Evolutionary conservation across 2,113 vertebrate species (phyloP).

Genomic region (Gymnorhina tibicen): DNA sequence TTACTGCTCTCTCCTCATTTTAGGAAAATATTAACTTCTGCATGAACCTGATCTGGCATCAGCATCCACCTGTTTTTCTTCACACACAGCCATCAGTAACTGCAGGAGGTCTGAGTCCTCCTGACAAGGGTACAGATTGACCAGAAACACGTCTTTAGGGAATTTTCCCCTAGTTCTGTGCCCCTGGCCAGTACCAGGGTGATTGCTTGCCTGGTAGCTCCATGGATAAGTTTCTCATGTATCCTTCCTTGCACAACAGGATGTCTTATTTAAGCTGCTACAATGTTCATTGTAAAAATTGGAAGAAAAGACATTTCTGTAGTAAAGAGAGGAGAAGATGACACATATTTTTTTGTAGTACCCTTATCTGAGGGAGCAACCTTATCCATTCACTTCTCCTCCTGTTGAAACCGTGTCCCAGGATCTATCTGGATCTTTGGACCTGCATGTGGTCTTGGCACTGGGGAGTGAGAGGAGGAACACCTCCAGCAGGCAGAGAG

Average conservation of each 20-base stretch:
- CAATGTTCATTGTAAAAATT: not conserved
- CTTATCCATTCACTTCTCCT: not conserved
- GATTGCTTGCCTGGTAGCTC: not conserved
- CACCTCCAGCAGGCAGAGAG: not conserved
- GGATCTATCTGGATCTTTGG: not conserved
- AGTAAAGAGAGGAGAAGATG: not conserved
- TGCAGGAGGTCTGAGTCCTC: not conserved
- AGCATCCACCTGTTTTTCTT: not conserved
- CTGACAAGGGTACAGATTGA: not conserved
- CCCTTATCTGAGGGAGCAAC: not conserved
- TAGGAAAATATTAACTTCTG: not conserved
- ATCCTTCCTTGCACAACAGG: not conserved
- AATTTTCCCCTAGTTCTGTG: not conserved
- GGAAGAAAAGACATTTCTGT: not conserved
- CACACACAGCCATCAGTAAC: not conserved
- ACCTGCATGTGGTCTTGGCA: not conserved
- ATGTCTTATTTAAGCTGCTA: not conserved
- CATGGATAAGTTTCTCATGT: not conserved
- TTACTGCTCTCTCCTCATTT: conserved; percentile 4
- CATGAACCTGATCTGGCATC: not conserved
- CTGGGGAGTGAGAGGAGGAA: not conserved
- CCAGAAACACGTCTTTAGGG: not conserved
- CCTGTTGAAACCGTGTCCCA: not conserved
- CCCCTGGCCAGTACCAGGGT: not conserved
- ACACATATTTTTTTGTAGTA: not conserved